phyloP scores from a whole-genome alignment of 2,113 vertebrate genomes.

The Mugil cephalus region DNA sequence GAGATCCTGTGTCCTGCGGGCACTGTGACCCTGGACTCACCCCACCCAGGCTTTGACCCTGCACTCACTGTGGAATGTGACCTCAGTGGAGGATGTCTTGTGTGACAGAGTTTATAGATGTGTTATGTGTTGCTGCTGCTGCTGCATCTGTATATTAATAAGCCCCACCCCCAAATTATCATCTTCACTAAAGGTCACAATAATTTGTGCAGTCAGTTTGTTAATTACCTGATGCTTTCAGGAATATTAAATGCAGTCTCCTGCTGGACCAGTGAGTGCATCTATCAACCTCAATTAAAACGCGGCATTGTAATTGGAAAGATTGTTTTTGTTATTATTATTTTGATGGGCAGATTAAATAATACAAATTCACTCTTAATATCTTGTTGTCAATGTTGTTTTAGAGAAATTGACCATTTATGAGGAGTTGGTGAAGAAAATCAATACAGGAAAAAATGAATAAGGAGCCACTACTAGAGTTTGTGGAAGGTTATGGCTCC shows the following conservation, averaged over 20 bases:
- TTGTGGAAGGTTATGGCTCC: neutral
- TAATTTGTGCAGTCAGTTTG: neutral
- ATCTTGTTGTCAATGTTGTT: too few species aligned
- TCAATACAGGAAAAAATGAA: too few species aligned
- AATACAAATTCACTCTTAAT: too few species aligned
- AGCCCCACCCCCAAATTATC: neutral
- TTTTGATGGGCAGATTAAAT: too few species aligned
- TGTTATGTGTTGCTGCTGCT: conserved; percentile 51
- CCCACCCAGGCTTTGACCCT: conserved; percentile 81
- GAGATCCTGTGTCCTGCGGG: conserved; percentile 72
- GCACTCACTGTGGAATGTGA: conserved; percentile 81
- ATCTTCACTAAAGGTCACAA: conserved; percentile 27
- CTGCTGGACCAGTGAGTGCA: neutral
- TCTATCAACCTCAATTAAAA: neutral
- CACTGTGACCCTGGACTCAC: conserved; percentile 80
- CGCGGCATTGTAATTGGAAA: neutral
- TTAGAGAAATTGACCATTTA: too few species aligned
- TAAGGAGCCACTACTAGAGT: neutral
- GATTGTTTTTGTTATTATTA: neutral
- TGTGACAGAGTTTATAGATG: conserved; percentile 64
- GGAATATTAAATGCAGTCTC: too few species aligned
- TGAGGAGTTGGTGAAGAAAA: too few species aligned
- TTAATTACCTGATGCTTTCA: neutral
- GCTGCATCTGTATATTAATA: conserved; percentile 21
- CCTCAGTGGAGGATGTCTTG: conserved; percentile 70